Conservation (phyloP, 2,888 invertebrate species). For the Ypsolopha sequella region DNA sequence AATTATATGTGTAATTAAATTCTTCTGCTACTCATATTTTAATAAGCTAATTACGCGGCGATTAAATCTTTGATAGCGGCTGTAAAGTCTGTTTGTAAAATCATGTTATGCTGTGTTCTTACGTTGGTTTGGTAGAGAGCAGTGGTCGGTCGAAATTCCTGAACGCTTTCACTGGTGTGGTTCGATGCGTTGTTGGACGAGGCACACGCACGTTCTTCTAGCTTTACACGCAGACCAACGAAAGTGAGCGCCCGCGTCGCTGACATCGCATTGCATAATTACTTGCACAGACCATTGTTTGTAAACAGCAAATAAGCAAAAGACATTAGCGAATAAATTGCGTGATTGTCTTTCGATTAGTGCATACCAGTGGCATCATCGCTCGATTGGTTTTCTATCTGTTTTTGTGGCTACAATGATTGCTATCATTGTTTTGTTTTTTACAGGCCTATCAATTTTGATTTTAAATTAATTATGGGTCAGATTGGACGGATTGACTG, state of each 20-base stretch:
- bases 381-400: neutral
- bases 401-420: constrained; percentile 1
- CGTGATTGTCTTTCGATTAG: constrained; percentile 52
- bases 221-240: constrained; percentile 29
- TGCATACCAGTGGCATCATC: constrained; percentile 7
- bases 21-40: neutral
- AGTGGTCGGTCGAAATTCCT: constrained; percentile 56
- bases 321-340: constrained; percentile 38
- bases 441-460: neutral
- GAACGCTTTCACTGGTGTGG: constrained; percentile 58
- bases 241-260: constrained; percentile 58
- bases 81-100: neutral
- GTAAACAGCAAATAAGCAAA: constrained; percentile 57
- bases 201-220: constrained; percentile 17
- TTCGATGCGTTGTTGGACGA: constrained; percentile 3
- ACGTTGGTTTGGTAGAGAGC: constrained; percentile 4
- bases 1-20: no score
- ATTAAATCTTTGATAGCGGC: neutral
- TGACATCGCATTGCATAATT: constrained; percentile 66
- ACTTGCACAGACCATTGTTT: constrained; percentile 61
- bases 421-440: neutral
- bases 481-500: constrained; percentile 25
- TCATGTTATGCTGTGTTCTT: neutral
- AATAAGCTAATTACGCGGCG: neutral
- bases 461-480: neutral